phyloP scores from a whole-genome alignment of 2,113 vertebrate species.

The Centropus bengalensis region DNA sequence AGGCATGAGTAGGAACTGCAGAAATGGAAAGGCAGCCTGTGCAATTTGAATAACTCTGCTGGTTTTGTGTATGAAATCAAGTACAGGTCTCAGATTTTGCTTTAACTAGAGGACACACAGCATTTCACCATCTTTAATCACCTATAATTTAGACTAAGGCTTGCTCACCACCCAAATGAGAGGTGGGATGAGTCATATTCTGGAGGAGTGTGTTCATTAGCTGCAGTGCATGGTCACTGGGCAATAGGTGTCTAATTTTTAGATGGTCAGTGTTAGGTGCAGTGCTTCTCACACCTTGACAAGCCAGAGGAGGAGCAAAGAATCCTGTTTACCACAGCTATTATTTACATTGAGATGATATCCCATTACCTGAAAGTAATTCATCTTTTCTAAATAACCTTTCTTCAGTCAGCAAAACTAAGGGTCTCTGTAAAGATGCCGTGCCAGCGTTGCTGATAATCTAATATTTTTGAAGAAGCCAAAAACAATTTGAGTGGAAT shows the following conservation, averaged over 20 bases:
- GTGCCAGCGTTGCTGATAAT: not conserved
- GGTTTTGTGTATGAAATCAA: not conserved
- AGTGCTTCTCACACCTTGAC: not conserved
- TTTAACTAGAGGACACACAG: not conserved
- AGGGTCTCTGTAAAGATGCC: not conserved
- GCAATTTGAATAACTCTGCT: not conserved
- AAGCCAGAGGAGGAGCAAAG: rapidly evolving
- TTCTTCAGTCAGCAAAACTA: not conserved
- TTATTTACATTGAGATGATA: not conserved
- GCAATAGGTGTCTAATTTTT: not conserved
- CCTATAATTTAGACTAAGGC: not conserved
- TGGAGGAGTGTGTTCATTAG: not conserved
- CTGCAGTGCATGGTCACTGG: not conserved
- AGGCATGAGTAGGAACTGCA: not conserved
- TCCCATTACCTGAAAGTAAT: not conserved
- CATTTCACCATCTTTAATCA: not conserved
- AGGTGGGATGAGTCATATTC: not conserved
- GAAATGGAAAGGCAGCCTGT: not conserved
- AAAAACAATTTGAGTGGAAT: not conserved
- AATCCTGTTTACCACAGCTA: not conserved
- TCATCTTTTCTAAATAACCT: not conserved
- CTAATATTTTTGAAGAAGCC: not conserved
- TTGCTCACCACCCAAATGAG: not conserved
- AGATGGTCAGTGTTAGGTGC: not conserved
- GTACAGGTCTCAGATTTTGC: not conserved